Base-by-base conservation (phyloP, 2,113 vertebrate species). In the Nipponia nippon region DNA sequence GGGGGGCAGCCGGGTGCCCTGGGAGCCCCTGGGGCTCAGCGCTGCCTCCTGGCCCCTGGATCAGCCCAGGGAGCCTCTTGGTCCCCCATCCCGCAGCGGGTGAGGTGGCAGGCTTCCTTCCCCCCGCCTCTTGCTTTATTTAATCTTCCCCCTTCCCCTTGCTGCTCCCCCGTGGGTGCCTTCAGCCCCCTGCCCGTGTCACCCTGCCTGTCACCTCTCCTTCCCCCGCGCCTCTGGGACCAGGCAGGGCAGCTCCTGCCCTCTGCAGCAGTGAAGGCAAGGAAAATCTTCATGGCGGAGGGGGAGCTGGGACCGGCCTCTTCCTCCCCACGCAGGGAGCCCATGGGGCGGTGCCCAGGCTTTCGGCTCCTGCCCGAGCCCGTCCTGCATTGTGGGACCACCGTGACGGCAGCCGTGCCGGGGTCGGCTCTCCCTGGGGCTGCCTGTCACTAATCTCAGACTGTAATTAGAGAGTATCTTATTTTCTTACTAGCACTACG, bases 401-500 rank as follows among this genome's bases (percentile, higher is more conserved):
- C 63, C 3, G 29, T 73, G 80, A n/a, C 7, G 9, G 86, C 53
- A 50, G 5, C 88, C 0, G 58, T 11, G n/a, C 66, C 0, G 4
- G 50, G 55, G 27, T n/a, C 2, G 2, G 11, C 53, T 6, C 9
- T 26, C 85, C 58, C 80, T 0, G 2, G 44, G 59, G 9, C 91
- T 92, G 91, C 91, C 94, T 13, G 38, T 95, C 87, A 21, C 85
- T 92, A 61, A 96, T 82, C 96, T 95, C 83, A 77, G 90, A 75
- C 91, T 92, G 36, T 89, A 63, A 84, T 65, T 93, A 95, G 85
- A 96, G 93, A 95, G 77, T 56, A 63, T 96, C 92, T 97, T 96
- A 97, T 95, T 96, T 97, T 95, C 96, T 95, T 97, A 97, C 77
- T 93, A 81, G 91, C 83, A 49, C 80, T 56, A 40, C 2, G 7